Percentiles rank a stretch among this genome's conserved stretches.
Evolutionary conservation across 53 echinoderm and acorn worm species (phyloP).

Genomic region (Luidia sarsii): DNA sequence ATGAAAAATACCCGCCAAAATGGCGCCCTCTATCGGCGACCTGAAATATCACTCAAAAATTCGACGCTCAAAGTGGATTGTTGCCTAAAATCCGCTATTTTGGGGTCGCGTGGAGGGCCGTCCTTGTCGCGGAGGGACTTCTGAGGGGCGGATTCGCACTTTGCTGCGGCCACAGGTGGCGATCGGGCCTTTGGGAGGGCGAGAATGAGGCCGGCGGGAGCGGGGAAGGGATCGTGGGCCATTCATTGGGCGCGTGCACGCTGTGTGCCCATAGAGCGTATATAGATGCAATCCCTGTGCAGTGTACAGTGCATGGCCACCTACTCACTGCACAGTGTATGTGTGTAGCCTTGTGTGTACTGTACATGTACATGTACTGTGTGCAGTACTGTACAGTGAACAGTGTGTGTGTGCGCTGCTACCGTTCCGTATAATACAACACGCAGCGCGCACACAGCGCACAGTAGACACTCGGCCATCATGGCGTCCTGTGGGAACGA

Average conservation of each 20-base stretch:
- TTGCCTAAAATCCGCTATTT: constrained; percentile 4
- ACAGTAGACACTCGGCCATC: constrained; percentile 52
- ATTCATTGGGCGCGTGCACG: constrained; percentile 37
- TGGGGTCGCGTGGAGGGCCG: background rate
- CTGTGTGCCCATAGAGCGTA: constrained; percentile 21
- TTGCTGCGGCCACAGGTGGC: background rate
- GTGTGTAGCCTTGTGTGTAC: no score
- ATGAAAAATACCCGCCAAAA: constrained; percentile 35
- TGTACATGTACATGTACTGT: no score
- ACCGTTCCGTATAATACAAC: background rate
- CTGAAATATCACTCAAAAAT: constrained; percentile 19
- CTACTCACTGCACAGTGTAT: no score
- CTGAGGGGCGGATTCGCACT: background rate
- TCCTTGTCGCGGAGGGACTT: background rate
- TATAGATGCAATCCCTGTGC: background rate
- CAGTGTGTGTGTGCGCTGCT: background rate
- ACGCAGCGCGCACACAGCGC: constrained; percentile 17
- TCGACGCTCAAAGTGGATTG: constrained; percentile 33
- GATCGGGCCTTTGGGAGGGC: no score
- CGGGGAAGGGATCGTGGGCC: constrained; percentile 42
- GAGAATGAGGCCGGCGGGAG: no score
- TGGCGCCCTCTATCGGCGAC: constrained; percentile 35
- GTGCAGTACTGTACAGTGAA: constrained; percentile 7
- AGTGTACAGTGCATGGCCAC: background rate
- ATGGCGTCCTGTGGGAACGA: constrained; percentile 56